Conservation (phyloP, 1,140 invertebrate genomes). For the Neodiprion pinetum region DNA sequence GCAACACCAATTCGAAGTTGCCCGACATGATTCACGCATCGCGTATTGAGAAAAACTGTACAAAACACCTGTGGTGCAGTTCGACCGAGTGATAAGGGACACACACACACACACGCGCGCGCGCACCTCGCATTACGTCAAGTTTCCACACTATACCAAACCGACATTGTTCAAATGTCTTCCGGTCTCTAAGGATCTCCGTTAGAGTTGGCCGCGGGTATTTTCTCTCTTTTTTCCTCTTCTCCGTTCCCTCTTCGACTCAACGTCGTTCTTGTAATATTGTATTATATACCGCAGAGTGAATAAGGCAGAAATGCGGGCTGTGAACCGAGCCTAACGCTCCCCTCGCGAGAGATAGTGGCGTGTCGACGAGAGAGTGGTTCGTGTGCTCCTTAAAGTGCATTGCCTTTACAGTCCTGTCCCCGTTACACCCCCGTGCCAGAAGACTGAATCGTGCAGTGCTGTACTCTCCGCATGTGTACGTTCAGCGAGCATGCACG, state of each 20-base stretch:
- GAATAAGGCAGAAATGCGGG: not conserved
- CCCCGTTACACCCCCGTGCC: slow-evolving; percentile 50
- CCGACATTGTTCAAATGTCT: slow-evolving; percentile 2
- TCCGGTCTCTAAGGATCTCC: slow-evolving; percentile 4
- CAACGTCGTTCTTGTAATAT: too few species aligned
- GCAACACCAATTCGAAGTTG: slow-evolving; percentile 51
- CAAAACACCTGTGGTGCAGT: too few species aligned
- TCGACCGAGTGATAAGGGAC: too few species aligned
- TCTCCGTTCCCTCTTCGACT: too few species aligned
- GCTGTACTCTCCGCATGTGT: too few species aligned
- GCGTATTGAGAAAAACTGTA: too few species aligned
- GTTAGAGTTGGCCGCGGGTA: not conserved
- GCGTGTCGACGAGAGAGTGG: slow-evolving; percentile 22
- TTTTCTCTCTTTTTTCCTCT: not conserved
- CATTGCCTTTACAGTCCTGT: slow-evolving; percentile 59
- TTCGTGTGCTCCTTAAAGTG: slow-evolving; percentile 59
- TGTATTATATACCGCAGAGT: not conserved
- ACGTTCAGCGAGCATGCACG: too few species aligned
- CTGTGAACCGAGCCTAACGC: slow-evolving; percentile 6
- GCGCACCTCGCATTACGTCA: too few species aligned
- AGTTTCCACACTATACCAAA: not conserved
- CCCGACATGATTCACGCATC: too few species aligned
- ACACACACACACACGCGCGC: too few species aligned
- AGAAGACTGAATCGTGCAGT: not conserved
- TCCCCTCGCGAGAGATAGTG: slow-evolving; percentile 21